Conservation (phyloP, 2,888 invertebrate species). For the Caenorhabditis virilis region DNA sequence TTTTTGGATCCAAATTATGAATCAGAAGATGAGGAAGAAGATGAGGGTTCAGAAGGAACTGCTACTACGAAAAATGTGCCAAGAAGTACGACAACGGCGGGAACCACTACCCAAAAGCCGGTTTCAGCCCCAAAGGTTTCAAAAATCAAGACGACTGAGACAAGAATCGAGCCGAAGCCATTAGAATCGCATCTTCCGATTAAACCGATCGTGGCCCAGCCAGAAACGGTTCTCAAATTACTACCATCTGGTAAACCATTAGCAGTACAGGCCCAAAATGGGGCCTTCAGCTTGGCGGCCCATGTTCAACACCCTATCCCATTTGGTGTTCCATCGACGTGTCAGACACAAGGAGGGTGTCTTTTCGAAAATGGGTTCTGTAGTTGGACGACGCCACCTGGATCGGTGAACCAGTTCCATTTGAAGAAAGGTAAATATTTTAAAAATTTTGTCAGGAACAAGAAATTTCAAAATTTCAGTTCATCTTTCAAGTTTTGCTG, state of each 20-base stretch:
- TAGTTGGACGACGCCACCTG: constrained; percentile 42
- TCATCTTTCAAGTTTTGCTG: constrained; percentile 50
- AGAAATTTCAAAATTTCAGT: constrained; percentile 31
- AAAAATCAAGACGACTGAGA: not conserved
- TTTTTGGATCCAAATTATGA: constrained; percentile 59
- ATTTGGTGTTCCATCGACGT: constrained; percentile 37
- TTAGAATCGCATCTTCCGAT: constrained; percentile 13
- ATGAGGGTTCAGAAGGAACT: constrained; percentile 15
- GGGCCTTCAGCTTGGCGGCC: constrained; percentile 22
- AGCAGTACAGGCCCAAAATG: constrained; percentile 25
- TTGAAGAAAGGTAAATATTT: constrained; percentile 34
- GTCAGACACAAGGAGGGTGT: constrained; percentile 48
- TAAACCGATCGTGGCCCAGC: constrained; percentile 6
- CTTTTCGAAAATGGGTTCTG: constrained; percentile 48
- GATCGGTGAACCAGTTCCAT: constrained; percentile 38
- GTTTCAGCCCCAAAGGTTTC: not conserved
- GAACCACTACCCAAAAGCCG: not conserved
- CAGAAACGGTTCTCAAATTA: constrained; percentile 17
- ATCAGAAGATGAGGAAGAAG: constrained; percentile 46
- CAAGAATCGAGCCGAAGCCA: constrained; percentile 8
- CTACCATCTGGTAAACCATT: constrained; percentile 29
- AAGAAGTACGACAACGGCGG: constrained; percentile 1
- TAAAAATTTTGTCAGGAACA: not conserved
- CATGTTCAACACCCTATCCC: constrained; percentile 22
- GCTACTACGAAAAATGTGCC: not conserved